Evolutionary conservation across 2,113 vertebrate genomes (phyloP).

Genomic region (Xenopus tropicalis): UCB_Xtro_10.0 CM004444.2:18337001-18337500

Average conservation of each 20-base stretch:
- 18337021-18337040: too few relatives aligned
- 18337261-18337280: background rate
- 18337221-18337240: slow-evolving; percentile 19
- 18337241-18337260: slow-evolving; percentile 12
- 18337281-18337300: slow-evolving; percentile 1
- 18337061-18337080: too few relatives aligned
- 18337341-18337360: slow-evolving; percentile 4
- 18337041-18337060: too few relatives aligned
- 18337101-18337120: too few relatives aligned
- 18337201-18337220: background rate
- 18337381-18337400: background rate
- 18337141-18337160: too few relatives aligned
- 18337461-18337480: too few relatives aligned
- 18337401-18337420: background rate
- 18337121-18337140: too few relatives aligned
- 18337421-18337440: too few relatives aligned
- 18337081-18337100: too few relatives aligned
- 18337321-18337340: background rate
- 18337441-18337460: too few relatives aligned
- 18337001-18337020: too few relatives aligned
- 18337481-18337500: too few relatives aligned
- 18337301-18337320: slow-evolving; percentile 10
- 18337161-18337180: background rate
- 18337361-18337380: background rate
- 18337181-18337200: background rate